Evolutionary conservation across 2,888 invertebrate genomes (phyloP), one percentile per base, ranked within the genome.

Genomic region (Drosophila borborema): DNA sequence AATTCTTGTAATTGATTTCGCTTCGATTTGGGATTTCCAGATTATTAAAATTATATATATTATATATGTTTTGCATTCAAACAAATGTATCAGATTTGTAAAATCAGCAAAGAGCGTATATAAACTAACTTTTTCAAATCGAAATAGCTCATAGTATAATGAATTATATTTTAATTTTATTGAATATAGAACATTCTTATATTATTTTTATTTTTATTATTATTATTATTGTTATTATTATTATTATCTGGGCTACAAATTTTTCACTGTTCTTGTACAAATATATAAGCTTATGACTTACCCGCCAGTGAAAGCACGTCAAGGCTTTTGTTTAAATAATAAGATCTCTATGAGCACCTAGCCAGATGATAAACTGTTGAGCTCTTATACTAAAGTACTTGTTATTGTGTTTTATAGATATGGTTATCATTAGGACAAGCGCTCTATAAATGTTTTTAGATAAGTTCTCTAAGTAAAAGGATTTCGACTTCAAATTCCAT

Each of bases 371-470:
- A 36, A 3, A n/a, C 3, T 3, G 12, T n/a, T 31, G n/a, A 40
- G 53, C 28, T 5, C 45, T 5, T 18, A 14, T 23, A 41, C 10
- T 40, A 64, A 49, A 48, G 20, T 31, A 20, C 12, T 1, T 6
- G 18, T 20, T 16, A 3, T 16, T 16, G 3, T n/a, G 12, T 9
- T 18, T 43, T 51, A 16, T 51, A 12, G 18, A 28, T 51, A 51
- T 14, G 9, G 20, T 53, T 65, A 45, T 65, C 64, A 45, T 20
- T 14, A 23, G 23, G 38, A n/a, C 45, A 20, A 16, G 23, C 23
- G 34, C 9, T 12, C 9, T 16, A 31, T 3, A 10, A 10, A 10
- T 4, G 46, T 14, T 20, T 10, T 14, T 28, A 28, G 48, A 48
- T 48, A 48, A 48, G 48, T 28, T 16, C 16, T 8, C 49, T 31